These are phyloP conservation scores for Sinotaia quadrata DNA, from an alignment of 2,888 invertebrate genomes.

Conservation along the genomic window DNA sequence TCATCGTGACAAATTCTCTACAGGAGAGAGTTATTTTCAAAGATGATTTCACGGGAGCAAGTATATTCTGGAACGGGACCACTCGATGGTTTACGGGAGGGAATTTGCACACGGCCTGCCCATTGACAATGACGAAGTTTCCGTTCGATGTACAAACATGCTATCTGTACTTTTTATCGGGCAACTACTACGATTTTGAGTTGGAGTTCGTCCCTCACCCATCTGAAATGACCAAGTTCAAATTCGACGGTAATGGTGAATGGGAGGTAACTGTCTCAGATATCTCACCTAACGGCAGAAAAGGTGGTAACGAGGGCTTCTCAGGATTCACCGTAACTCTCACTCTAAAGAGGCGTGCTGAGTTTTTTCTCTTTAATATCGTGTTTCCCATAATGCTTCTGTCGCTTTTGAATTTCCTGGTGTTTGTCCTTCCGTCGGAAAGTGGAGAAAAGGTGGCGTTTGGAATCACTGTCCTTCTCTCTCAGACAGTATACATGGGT, in stretches of 20 bases:
- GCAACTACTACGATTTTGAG: background rate
- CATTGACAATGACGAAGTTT: background rate
- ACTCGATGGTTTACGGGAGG: background rate
- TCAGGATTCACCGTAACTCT: background rate
- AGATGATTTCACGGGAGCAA: background rate
- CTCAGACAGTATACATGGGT: constrained; percentile 6
- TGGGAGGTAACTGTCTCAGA: background rate
- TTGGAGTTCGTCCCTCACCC: background rate
- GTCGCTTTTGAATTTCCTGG: constrained; percentile 4
- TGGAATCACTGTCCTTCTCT: constrained; percentile 6
- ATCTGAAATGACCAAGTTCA: background rate
- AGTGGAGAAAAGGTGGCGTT: constrained; percentile 9
- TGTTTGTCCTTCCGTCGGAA: background rate
- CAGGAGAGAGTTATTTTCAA: background rate
- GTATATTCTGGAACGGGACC: background rate
- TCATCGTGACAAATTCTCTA: background rate
- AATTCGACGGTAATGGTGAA: background rate
- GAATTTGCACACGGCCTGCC: background rate
- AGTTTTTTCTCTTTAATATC: constrained; percentile 1
- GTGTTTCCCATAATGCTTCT: constrained; percentile 4
- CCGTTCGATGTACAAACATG: background rate
- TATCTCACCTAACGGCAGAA: background rate
- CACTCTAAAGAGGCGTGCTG: background rate
- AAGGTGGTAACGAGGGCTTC: background rate
- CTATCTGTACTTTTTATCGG: background rate